Conservation (phyloP, 2,113 vertebrate species). For the Rhegmatorhina hoffmannsi region DNA sequence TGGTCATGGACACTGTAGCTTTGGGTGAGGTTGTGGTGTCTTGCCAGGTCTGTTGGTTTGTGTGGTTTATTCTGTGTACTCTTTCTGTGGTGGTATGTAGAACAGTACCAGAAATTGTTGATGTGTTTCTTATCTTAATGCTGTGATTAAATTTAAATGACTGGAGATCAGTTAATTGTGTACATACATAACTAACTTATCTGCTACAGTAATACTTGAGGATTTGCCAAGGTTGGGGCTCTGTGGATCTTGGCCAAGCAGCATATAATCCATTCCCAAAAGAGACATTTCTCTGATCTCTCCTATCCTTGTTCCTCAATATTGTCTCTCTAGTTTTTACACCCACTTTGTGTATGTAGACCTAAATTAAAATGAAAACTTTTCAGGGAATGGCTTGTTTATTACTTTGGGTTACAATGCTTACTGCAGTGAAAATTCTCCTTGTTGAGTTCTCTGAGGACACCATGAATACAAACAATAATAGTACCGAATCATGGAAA, state of each 20-base stretch:
- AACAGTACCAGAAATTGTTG: slow-evolving; percentile 3
- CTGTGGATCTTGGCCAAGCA: slow-evolving; percentile 4
- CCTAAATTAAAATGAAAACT: slow-evolving; percentile 8
- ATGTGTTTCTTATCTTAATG: slow-evolving; percentile 18
- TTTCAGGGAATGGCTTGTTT: slow-evolving; percentile 27
- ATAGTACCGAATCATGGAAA: slow-evolving; percentile 13
- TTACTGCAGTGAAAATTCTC: background rate
- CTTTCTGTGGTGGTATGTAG: background rate
- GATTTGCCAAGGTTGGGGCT: background rate
- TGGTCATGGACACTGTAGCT: background rate
- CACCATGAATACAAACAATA: slow-evolving; percentile 36
- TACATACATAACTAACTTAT: background rate
- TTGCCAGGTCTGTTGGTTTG: background rate
- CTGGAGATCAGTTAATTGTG: slow-evolving; percentile 9
- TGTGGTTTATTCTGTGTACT: background rate
- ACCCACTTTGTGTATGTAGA: slow-evolving; percentile 1
- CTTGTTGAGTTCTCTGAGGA: slow-evolving; percentile 26
- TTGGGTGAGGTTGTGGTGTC: background rate
- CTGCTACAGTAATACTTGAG: background rate
- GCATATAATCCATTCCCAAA: background rate
- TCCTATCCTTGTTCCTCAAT: slow-evolving; percentile 2
- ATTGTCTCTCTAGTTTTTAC: slow-evolving; percentile 11
- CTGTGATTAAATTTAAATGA: slow-evolving; percentile 21
- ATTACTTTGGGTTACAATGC: background rate
- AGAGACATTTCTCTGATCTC: slow-evolving; percentile 2